A percentile compares a stretch with the other conserved stretches of the same genome.
Conservation (phyloP, 2,888 invertebrate species). For the Copidosoma aretas region DNA sequence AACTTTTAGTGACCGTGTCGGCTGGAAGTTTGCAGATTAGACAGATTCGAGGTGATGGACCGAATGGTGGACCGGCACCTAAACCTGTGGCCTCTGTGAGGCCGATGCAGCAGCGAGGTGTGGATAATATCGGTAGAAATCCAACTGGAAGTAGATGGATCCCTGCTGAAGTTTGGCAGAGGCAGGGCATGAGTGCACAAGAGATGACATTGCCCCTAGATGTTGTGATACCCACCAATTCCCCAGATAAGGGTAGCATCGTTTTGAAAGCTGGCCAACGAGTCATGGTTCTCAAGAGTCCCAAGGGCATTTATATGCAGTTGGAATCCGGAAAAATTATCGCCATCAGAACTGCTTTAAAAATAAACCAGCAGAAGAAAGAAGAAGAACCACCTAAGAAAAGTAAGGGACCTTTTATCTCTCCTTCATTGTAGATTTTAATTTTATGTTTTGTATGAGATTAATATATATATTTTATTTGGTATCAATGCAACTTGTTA, state of each 20-base stretch:
- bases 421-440: neutral
- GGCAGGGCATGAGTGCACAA: constrained; percentile 94
- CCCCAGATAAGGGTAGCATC: constrained; percentile 87
- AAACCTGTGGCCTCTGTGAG: constrained; percentile 75
- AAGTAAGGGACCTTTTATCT: constrained; percentile 46
- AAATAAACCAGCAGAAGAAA: constrained; percentile 67
- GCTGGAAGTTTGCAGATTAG: constrained; percentile 66
- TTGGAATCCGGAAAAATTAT: constrained; percentile 93
- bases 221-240: constrained; percentile 91
- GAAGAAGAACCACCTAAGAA: constrained; percentile 62
- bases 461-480: neutral
- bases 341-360: constrained; percentile 83
- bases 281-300: constrained; percentile 92
- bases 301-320: constrained; percentile 96
- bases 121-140: constrained; percentile 63
- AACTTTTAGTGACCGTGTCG: constrained; percentile 37
- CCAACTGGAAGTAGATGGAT: constrained; percentile 73
- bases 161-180: constrained; percentile 88
- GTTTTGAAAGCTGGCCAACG: constrained; percentile 92
- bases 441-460: neutral
- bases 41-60: constrained; percentile 66
- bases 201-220: constrained; percentile 93
- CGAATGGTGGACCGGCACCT: constrained; percentile 70
- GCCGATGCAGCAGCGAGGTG: constrained; percentile 75
- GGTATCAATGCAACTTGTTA: neutral